Evolutionary conservation across 2,113 vertebrate genomes (phyloP).

Genomic region (Vanacampus margaritifer): DNA sequence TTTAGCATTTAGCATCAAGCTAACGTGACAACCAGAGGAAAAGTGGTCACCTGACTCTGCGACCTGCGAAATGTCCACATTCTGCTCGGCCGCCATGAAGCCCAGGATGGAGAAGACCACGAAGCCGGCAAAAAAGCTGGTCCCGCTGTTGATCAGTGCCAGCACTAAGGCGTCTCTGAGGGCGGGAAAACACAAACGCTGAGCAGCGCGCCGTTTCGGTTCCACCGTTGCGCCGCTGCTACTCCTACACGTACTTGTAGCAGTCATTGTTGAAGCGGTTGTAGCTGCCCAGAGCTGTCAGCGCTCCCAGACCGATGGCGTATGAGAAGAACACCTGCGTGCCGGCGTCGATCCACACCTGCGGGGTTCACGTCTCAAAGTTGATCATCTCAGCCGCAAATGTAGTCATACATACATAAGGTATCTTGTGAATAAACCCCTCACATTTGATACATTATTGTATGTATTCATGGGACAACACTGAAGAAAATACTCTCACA

Average conservation of each 20-base stretch:
- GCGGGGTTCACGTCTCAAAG: constrained; percentile 29
- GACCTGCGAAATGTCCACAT: constrained; percentile 76
- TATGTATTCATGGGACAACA: too few species aligned
- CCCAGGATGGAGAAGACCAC: constrained; percentile 79
- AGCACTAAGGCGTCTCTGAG: constrained; percentile 75
- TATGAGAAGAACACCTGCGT: constrained; percentile 81
- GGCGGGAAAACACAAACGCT: not conserved
- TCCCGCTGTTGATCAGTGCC: constrained; percentile 77
- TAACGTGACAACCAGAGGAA: not conserved
- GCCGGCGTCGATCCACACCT: constrained; percentile 81
- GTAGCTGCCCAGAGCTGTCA: constrained; percentile 79
- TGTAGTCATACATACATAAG: too few species aligned
- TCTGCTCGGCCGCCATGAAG: constrained; percentile 78
- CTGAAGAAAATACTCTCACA: too few species aligned
- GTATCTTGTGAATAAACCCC: too few species aligned
- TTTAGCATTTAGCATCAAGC: too few species aligned
- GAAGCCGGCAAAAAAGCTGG: constrained; percentile 79
- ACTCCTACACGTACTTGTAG: constrained; percentile 67
- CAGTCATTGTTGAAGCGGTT: constrained; percentile 82
- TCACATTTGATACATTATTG: too few species aligned
- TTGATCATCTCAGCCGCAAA: not conserved
- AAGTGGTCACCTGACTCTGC: constrained; percentile 72
- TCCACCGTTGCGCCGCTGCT: not conserved
- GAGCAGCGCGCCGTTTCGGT: not conserved
- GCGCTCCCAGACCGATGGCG: constrained; percentile 79